Evolutionary conservation across 1,140 invertebrate genomes (phyloP).

Genomic region (Anastrepha obliqua): DNA sequence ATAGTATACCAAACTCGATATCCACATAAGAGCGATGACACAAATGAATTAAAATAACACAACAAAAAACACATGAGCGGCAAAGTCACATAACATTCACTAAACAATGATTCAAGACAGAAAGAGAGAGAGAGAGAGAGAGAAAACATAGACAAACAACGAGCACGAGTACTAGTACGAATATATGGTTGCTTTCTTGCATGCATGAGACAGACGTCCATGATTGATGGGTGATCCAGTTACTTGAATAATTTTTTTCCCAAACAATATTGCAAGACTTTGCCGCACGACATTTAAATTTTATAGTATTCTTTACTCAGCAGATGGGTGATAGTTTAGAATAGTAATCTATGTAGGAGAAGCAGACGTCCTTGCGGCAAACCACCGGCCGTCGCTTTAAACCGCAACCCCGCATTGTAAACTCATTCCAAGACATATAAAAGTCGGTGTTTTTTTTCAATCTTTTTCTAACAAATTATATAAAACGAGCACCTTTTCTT

Average conservation of each 20-base stretch:
- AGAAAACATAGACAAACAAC: not conserved
- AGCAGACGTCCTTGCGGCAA: conserved; percentile 58
- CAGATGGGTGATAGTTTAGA: not conserved
- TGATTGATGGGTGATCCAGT: conserved; percentile 1
- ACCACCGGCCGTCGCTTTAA: conserved; percentile 62
- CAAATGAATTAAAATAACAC: not conserved
- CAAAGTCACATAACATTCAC: conserved; percentile 16
- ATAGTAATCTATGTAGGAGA: not conserved
- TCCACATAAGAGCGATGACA: conserved; percentile 20
- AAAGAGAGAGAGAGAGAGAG: conserved; percentile 7
- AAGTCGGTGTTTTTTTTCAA: conserved; percentile 1
- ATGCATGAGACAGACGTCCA: conserved; percentile 30
- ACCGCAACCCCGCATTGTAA: conserved; percentile 53
- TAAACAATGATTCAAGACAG: not conserved
- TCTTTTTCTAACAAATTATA: not conserved
- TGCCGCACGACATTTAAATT: conserved; percentile 22
- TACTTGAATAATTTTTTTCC: not conserved
- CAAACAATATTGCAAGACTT: conserved; percentile 21
- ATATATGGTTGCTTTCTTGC: conserved; percentile 26
- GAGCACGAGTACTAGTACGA: conserved; percentile 9
- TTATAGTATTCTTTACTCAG: not conserved
- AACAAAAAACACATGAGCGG: conserved; percentile 6
- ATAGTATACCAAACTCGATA: not conserved
- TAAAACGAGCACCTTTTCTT: conserved; percentile 78
- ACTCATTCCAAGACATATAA: conserved; percentile 52